These are phyloP conservation scores for Blera fallax DNA, from an alignment of 2,888 invertebrate genomes.

Conservation along the genomic window DNA sequence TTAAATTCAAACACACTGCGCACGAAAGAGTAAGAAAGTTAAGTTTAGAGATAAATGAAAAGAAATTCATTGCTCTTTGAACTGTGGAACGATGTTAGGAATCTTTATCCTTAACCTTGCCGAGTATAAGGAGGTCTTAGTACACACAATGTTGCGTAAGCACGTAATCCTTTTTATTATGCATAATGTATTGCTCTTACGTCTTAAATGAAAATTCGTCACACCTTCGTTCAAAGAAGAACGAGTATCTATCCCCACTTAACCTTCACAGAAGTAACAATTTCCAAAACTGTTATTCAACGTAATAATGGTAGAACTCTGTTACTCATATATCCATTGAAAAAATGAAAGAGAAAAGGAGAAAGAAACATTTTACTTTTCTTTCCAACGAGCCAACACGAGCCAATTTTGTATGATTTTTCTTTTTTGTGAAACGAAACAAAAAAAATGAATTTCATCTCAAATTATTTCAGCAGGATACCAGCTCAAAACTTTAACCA, in stretches of 20 bases:
- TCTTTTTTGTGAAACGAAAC: not conserved
- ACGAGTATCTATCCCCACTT: not conserved
- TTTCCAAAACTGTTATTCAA: not conserved
- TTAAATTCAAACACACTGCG: too few relatives aligned
- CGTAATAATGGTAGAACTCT: not conserved
- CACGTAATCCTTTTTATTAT: too few relatives aligned
- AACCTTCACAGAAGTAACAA: not conserved
- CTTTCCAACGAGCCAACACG: not conserved
- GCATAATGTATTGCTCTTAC: too few relatives aligned
- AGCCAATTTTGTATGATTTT: not conserved
- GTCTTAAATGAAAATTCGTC: not conserved
- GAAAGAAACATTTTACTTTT: not conserved
- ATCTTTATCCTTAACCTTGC: too few relatives aligned
- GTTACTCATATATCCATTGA: not conserved
- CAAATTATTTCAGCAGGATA: conserved; percentile 9
- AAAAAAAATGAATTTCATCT: not conserved
- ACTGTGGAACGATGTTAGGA: too few relatives aligned
- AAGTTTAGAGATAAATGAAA: not conserved
- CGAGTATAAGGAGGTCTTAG: too few relatives aligned
- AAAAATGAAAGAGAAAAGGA: not conserved
- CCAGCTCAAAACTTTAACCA: conserved; percentile 1
- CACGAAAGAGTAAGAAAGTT: too few relatives aligned
- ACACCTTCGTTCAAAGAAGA: not conserved
- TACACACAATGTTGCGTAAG: too few relatives aligned
- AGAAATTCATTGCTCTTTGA: too few relatives aligned